Conservation (phyloP, 2,888 invertebrate species). For the Lypha dubia region DNA sequence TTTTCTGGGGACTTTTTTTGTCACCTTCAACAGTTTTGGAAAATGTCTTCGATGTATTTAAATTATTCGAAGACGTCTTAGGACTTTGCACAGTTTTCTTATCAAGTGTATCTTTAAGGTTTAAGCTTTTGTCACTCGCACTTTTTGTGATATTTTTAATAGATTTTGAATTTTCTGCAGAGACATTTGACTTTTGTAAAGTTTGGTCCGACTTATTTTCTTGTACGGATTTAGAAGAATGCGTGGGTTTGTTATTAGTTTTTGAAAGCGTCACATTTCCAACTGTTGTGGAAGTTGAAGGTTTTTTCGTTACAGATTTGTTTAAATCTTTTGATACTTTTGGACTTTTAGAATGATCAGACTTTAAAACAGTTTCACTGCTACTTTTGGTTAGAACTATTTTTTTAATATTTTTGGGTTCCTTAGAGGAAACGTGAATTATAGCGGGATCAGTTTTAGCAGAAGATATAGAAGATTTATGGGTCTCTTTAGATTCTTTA, state of each 20-base stretch:
- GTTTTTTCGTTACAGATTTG: slow-evolving; percentile 22
- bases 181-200: neutral
- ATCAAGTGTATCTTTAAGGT: neutral
- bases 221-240: neutral
- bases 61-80: neutral
- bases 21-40: slow-evolving; percentile 1
- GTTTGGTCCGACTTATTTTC: neutral
- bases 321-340: neutral
- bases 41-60: slow-evolving; percentile 4
- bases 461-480: neutral
- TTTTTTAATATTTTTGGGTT: slow-evolving; percentile 34
- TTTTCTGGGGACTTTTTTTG: slow-evolving; percentile 12
- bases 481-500: neutral
- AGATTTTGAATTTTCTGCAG: neutral
- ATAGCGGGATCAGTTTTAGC: neutral
- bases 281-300: neutral
- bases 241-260: neutral
- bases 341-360: slow-evolving; percentile 22
- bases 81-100: slow-evolving; percentile 16
- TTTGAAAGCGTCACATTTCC: neutral
- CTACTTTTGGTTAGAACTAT: neutral
- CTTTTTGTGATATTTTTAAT: neutral
- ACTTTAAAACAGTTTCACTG: slow-evolving; percentile 12
- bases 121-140: neutral
- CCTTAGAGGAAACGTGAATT: slow-evolving; percentile 47